These are phyloP conservation scores for Tridacna crocea DNA, from an alignment of 2,888 invertebrate species.

Conservation along the genomic window DNA sequence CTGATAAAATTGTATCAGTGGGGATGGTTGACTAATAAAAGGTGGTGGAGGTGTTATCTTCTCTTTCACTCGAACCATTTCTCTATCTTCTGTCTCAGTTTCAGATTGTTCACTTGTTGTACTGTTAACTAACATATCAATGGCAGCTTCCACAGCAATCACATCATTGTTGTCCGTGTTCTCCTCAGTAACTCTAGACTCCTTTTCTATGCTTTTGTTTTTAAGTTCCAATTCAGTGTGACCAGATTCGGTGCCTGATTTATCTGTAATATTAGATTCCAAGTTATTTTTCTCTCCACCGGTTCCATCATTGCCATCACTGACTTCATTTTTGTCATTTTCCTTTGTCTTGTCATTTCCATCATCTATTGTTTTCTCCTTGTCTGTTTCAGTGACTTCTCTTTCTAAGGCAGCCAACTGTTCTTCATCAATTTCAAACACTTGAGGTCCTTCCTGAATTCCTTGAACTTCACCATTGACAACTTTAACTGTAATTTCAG, in stretches of 20 bases:
- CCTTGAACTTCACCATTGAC: constrained; percentile 26
- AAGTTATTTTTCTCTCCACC: constrained; percentile 4
- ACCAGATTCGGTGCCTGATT: neutral
- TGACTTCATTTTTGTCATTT: neutral
- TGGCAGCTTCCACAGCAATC: constrained; percentile 12
- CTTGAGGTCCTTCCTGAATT: neutral
- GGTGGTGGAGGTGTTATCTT: neutral
- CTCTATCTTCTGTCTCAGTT: neutral
- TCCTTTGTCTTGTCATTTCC: neutral
- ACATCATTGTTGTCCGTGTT: neutral
- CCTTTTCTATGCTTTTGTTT: neutral
- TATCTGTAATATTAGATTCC: neutral
- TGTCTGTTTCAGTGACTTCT: neutral
- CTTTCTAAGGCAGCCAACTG: neutral
- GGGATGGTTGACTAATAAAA: neutral
- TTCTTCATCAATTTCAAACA: neutral
- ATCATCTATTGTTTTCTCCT: neutral
- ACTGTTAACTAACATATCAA: constrained; percentile 13
- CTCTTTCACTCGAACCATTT: neutral
- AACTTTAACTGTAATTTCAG: constrained; percentile 51
- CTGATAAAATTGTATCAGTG: constrained; percentile 22
- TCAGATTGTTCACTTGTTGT: neutral
- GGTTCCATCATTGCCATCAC: neutral
- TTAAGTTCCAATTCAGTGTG: neutral
- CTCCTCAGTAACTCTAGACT: neutral